Evolutionary conservation across 2,113 vertebrate species (phyloP).

Genomic region (Capreolus pygargus): DNA sequence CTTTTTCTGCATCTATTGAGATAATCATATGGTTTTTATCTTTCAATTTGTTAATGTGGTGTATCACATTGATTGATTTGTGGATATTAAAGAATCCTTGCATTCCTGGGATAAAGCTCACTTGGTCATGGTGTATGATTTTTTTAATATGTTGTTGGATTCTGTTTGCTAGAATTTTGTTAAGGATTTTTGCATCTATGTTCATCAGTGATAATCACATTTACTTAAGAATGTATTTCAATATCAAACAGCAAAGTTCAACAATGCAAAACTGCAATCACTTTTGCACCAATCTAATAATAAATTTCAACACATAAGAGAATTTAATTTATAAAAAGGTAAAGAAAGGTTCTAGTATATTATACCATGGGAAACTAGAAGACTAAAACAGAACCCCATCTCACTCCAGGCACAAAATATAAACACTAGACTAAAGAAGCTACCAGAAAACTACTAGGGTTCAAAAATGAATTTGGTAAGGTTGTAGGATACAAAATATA

Average conservation of each 20-base stretch:
- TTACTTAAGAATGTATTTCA: neutral
- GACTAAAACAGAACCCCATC: neutral
- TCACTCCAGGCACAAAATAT: neutral
- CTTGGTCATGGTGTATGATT: no score
- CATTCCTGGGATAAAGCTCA: no score
- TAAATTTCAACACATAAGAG: neutral
- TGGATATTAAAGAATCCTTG: no score
- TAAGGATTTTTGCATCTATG: no score
- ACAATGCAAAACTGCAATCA: neutral
- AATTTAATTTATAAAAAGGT: slow-evolving; percentile 23
- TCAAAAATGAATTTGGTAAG: neutral
- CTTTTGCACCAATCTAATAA: neutral
- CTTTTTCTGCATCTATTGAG: no score
- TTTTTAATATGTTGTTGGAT: no score
- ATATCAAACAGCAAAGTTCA: neutral
- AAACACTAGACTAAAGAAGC: neutral
- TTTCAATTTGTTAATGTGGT: no score
- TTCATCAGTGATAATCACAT: neutral
- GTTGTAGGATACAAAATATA: neutral
- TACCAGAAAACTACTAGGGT: neutral
- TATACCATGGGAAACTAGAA: neutral
- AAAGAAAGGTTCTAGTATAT: neutral
- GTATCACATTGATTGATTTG: no score
- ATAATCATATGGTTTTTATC: no score
- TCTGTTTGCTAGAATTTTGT: no score